Percentiles rank a stretch among this genome's conserved stretches.
phyloP scores from a whole-genome alignment of 2,113 vertebrate species.

The Noturus placidus region DNA sequence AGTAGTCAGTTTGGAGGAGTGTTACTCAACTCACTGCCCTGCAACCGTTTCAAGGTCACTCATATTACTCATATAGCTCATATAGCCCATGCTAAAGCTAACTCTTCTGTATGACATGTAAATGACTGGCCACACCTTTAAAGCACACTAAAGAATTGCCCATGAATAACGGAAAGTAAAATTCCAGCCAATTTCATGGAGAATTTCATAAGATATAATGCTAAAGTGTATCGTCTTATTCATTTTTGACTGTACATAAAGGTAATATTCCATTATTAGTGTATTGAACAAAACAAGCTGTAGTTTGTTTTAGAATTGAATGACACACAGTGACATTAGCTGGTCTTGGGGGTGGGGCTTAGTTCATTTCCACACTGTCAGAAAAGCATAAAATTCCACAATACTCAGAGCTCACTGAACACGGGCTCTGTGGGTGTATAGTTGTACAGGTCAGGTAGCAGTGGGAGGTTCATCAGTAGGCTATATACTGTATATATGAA shows the following conservation, averaged over 20 bases:
- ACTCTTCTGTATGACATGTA: background rate
- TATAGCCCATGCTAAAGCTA: background rate
- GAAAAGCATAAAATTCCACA: background rate
- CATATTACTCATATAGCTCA: background rate
- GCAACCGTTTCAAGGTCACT: background rate
- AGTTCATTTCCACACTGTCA: background rate
- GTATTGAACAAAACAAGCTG: background rate
- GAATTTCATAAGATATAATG: background rate
- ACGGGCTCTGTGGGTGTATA: background rate
- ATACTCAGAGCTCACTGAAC: background rate
- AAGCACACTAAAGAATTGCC: background rate
- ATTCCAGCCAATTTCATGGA: background rate
- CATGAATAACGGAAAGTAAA: background rate
- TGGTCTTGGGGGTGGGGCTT: background rate
- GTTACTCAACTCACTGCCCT: background rate
- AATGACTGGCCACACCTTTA: background rate
- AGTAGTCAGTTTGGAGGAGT: background rate
- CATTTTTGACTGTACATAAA: background rate
- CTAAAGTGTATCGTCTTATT: background rate
- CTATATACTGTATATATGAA: background rate
- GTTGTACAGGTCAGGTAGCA: background rate
- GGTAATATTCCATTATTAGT: background rate
- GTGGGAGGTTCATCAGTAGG: background rate
- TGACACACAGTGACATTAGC: background rate
- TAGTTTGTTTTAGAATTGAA: background rate